A percentile compares a stretch with the other conserved stretches of the same genome.
Conservation (phyloP, 2,113 vertebrate species). For the Philantomba maxwellii region DNA sequence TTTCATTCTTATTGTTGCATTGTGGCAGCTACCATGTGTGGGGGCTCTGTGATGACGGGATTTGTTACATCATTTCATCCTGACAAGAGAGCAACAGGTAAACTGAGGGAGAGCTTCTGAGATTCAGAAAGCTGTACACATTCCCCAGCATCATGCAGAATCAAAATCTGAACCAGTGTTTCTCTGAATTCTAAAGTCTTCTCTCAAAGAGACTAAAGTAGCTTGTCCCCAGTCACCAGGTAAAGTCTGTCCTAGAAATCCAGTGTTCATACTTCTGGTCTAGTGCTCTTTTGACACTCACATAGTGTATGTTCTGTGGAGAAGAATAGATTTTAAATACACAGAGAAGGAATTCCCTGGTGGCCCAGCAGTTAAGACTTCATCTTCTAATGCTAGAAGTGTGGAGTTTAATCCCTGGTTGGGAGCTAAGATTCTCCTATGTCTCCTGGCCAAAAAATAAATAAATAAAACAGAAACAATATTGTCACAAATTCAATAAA, state of each 20-base stretch:
- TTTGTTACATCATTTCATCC: neutral
- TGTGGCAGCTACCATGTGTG: neutral
- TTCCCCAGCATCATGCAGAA: neutral
- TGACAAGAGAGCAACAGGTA: neutral
- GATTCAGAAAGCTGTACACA: neutral
- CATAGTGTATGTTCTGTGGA: rapidly evolving
- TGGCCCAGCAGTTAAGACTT: neutral
- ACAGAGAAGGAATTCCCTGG: neutral
- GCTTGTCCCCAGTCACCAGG: neutral
- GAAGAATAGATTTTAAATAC: neutral
- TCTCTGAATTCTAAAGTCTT: neutral
- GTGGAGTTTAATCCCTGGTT: neutral
- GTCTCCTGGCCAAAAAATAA: neutral
- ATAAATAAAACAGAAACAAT: neutral
- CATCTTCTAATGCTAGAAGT: neutral
- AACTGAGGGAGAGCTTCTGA: neutral
- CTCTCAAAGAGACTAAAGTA: neutral
- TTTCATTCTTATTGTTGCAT: neutral
- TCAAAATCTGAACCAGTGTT: neutral
- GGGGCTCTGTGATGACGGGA: neutral
- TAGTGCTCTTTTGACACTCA: neutral
- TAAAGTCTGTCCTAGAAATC: neutral
- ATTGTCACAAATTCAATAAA: neutral
- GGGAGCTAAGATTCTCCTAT: neutral
- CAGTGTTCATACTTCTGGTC: neutral